Evolutionary conservation across 2,113 vertebrate genomes (phyloP), one percentile per base, ranked within the genome.

Genomic region (Cacatua alba): DNA sequence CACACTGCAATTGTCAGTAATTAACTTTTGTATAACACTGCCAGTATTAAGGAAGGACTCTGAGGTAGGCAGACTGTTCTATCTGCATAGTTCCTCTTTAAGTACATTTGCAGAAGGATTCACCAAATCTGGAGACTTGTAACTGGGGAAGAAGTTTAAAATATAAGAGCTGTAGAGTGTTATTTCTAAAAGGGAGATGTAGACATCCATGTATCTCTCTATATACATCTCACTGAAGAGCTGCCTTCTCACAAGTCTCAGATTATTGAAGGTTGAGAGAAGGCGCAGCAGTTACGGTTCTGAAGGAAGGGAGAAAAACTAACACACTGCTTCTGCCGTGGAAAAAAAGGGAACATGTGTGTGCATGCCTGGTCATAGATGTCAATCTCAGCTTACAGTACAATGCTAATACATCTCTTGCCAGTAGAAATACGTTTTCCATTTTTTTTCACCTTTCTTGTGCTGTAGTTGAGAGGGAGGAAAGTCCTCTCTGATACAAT

Each of bases 121-220:
- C 52, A 24, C 28, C 43, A 41, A 86, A 82, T 81, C 69, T 84
- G 83, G 69, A 65, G 82, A 88, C 70, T 59, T 69, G 16, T 77
- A 94, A 93, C 95, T 92, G 77, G 57, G 91, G 81, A 87, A 92
- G 79, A 94, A 97, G 94, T 98, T 95, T 90, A 92, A 96, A 93
- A 78, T 68, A 7, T 69, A 79, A 51, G 62, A 94, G 49, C 80
- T 77, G 37, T 28, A 7, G 60, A 83, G 46, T 57, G 5, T 75
- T 97, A 12, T 96, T 90, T 89, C 76, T 69, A 3, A 26, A 75
- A 82, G 11, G 4, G 60, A 81, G 72, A n/a, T 59, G 65, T 68
- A 11, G 93, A 63, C 28, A 31, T 69, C 64, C 48, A 5, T 52
- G 83, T 62, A 39, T 35, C 33, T 57, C 31, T 21, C 20, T 55